Conservation (phyloP, 2,113 vertebrate species). For the Crotalus tigris region DNA sequence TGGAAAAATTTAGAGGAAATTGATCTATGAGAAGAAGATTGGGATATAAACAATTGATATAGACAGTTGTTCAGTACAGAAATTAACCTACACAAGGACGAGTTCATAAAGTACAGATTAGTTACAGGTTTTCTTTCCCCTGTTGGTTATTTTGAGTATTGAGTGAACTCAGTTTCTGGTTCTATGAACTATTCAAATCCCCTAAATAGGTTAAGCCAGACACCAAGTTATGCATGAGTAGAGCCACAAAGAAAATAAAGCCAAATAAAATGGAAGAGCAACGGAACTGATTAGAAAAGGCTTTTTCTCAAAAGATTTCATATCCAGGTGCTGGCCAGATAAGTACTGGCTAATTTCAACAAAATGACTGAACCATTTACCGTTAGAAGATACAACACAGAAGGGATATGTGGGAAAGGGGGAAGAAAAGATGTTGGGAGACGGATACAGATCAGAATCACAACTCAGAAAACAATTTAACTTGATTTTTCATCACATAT, state of each 20-base stretch:
- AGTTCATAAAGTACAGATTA: neutral
- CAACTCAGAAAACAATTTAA: neutral
- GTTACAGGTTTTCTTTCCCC: neutral
- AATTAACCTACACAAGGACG: neutral
- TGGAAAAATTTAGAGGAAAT: neutral
- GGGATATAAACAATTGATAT: neutral
- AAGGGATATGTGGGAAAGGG: neutral
- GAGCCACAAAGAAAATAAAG: neutral
- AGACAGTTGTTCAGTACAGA: too few species aligned
- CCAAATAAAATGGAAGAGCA: neutral
- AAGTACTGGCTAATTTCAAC: neutral
- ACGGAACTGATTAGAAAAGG: neutral
- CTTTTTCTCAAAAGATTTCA: neutral
- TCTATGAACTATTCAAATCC: neutral
- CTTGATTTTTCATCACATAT: neutral
- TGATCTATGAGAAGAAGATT: neutral
- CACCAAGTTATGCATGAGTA: neutral
- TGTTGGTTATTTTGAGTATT: neutral
- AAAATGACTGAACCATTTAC: neutral
- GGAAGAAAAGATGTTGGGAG: neutral
- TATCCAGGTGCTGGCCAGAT: neutral
- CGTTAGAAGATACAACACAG: neutral
- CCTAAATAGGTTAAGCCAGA: neutral
- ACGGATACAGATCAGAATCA: neutral
- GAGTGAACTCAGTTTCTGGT: neutral